Evolutionary conservation across 2,113 vertebrate species (phyloP), one percentile per base, ranked within the genome.

Genomic region (Diphyllodes magnificus): DNA sequence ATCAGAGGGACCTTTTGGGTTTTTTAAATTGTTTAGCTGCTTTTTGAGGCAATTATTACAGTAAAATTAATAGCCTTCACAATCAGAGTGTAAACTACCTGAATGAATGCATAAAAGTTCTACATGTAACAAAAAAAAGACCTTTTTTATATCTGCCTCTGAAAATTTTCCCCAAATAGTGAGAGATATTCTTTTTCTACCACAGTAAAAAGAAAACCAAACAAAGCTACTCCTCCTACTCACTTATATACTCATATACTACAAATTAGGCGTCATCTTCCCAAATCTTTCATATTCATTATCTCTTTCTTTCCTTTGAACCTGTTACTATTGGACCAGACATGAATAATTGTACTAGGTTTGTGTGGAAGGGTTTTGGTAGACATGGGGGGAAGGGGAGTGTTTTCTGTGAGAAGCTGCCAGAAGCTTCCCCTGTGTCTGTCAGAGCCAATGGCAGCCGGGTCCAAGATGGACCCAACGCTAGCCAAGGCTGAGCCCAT

Each of bases 391-490:
- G 3, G 4, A 35, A 21, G 54, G 12, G 7, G 9, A 37, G 16
- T 23, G 9, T 68, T 44, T 68, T 60, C 27, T 60, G 21, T 51
- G 37, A 51, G 27, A 60, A 77, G 22, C 9, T 68, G 25, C 27
- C 31, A 68, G 21, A 68, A 51, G 21, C 18, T 76, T 50, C 16
- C 33, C 17, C 17, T 50, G 2, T 49, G 9, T 23, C 33, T 33
- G 39, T 19, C 18, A 31, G n/a, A 35, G 33, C 8, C 14, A 44
- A 10, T 27, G 13, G 10, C 44, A 42, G 31, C 35, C 0, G 0
- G 21, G 27, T 60, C 45, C 28, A 37, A 69, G 45, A 7, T 19
- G 22, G 39, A 60, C 9, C 33, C 3, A 2, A 9, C 0, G 0
- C 37, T 44, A 16, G 25, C 35, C 44, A 66, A 42, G 21, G 61